These are phyloP conservation scores for Mixornis gularis DNA, from an alignment of 2,113 vertebrate species.

Conservation along the genomic window DNA sequence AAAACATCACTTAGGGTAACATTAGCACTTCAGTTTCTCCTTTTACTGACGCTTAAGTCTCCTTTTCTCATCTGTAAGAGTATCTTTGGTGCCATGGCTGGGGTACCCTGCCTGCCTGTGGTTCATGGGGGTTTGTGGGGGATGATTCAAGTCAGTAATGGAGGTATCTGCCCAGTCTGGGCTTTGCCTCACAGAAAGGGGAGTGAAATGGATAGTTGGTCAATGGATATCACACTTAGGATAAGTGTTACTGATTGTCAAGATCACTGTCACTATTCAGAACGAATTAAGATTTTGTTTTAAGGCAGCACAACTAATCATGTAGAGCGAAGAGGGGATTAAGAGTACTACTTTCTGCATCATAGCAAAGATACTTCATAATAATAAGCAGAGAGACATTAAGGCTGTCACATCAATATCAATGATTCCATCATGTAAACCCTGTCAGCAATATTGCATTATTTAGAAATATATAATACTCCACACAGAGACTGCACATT, in stretches of 20 bases:
- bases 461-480: slow-evolving; percentile 22
- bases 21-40: background rate
- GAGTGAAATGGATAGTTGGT: background rate
- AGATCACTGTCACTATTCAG: background rate
- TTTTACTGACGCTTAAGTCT: background rate
- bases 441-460: slow-evolving; percentile 3
- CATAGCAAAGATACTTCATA: background rate
- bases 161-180: background rate
- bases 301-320: background rate
- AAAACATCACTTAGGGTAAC: background rate
- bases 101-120: background rate
- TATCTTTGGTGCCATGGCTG: background rate
- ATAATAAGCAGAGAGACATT: slow-evolving; percentile 39
- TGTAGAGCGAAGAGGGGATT: background rate
- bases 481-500: background rate
- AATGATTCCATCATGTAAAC: background rate
- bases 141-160: background rate
- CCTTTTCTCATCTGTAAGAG: background rate
- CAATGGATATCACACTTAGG: background rate
- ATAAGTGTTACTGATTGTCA: background rate
- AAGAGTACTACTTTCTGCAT: background rate
- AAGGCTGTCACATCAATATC: slow-evolving; percentile 30
- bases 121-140: too few species aligned
- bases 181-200: background rate
- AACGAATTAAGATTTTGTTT: slow-evolving; percentile 24